phyloP scores from a whole-genome alignment of 2,888 invertebrate species.

The Dryobotodes eremita region DNA sequence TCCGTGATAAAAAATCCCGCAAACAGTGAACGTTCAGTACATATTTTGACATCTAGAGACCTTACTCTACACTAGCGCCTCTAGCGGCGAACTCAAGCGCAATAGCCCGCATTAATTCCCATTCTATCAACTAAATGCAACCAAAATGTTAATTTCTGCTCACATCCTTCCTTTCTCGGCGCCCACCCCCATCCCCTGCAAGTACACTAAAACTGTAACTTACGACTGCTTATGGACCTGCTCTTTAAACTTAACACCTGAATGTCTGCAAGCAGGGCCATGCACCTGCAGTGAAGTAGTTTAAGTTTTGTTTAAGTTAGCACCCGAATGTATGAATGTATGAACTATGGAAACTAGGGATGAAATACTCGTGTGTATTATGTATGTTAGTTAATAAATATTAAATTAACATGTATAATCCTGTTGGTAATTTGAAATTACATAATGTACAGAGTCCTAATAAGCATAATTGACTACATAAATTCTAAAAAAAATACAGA shows the following conservation, averaged over 20 bases:
- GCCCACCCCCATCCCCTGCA: background rate
- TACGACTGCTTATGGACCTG: constrained; percentile 22
- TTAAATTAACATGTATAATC: background rate
- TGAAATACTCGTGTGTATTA: background rate
- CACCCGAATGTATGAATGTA: constrained; percentile 14
- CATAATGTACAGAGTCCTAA: background rate
- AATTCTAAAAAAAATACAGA: background rate
- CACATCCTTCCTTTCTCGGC: background rate
- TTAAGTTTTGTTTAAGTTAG: constrained; percentile 42
- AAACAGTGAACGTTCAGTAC: no score
- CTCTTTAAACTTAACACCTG: constrained; percentile 50
- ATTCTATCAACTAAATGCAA: background rate
- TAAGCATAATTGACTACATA: background rate
- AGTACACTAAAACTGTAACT: constrained; percentile 25
- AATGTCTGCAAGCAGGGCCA: constrained; percentile 21
- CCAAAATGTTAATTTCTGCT: background rate
- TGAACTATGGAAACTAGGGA: background rate
- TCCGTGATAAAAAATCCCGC: no score
- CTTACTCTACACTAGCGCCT: no score
- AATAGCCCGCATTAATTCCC: background rate
- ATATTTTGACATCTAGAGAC: no score
- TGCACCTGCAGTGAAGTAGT: constrained; percentile 48
- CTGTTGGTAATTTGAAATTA: background rate
- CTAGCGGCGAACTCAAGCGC: no score
- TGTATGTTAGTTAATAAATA: background rate